A percentile compares a stretch with the other conserved stretches of the same genome.
Evolutionary conservation across 1,140 invertebrate species (phyloP).

Genomic region (Eriosoma lanigerum): DNA sequence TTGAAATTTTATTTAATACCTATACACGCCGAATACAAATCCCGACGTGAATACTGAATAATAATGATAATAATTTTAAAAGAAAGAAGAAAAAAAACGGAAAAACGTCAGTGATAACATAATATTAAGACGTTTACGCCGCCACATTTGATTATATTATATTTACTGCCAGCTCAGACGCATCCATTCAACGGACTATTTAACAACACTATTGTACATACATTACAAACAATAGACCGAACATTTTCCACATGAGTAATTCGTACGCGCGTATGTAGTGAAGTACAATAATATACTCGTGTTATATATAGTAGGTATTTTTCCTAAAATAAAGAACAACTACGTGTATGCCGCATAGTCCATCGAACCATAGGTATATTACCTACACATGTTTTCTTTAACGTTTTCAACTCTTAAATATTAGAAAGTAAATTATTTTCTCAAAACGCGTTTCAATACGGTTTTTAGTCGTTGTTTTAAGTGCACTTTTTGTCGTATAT

Average conservation of each 20-base stretch:
- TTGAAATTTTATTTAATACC: background rate
- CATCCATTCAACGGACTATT: slow-evolving; percentile 27
- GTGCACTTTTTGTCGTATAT: too few relatives aligned
- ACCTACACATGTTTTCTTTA: too few relatives aligned
- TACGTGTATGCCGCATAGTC: slow-evolving; percentile 19
- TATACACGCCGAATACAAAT: background rate
- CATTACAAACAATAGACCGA: background rate
- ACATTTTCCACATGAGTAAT: slow-evolving; percentile 43
- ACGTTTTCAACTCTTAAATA: background rate
- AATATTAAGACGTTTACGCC: slow-evolving; percentile 19
- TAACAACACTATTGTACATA: slow-evolving; percentile 7
- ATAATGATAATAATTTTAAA: too few relatives aligned
- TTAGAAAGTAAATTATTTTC: slow-evolving; percentile 21
- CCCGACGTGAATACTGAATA: background rate
- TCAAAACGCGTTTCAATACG: too few relatives aligned
- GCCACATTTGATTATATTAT: too few relatives aligned
- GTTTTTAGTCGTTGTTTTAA: too few relatives aligned
- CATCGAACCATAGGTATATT: slow-evolving; percentile 15
- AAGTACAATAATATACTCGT: background rate
- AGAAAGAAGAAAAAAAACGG: background rate
- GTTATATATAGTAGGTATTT: background rate
- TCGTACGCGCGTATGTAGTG: background rate
- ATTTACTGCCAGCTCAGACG: background rate
- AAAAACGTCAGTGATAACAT: slow-evolving; percentile 13
- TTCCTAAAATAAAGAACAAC: slow-evolving; percentile 4